phyloP scores from a whole-genome alignment of 2,113 vertebrate genomes.

The Pao palembangensis region DNA sequence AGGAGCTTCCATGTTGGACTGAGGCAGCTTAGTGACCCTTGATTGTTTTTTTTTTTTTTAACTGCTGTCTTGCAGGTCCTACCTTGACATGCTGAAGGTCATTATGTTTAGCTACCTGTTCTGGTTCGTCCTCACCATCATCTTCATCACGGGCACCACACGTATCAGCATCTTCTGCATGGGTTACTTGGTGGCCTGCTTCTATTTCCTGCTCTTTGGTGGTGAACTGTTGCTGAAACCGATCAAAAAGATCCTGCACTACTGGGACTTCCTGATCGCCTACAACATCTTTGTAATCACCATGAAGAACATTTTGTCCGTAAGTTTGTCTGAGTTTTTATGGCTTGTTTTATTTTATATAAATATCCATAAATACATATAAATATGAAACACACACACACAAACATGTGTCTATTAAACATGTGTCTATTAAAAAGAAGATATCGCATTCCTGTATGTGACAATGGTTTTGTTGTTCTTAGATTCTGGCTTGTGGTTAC shows the following conservation, averaged over 20 bases:
- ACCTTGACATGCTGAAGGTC: conserved; percentile 98
- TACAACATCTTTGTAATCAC: conserved; percentile 99
- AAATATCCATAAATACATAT: too few species aligned
- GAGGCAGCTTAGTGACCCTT: too few species aligned
- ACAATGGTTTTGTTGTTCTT: conserved; percentile 17
- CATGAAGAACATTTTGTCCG: conserved; percentile 97
- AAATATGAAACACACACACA: too few species aligned
- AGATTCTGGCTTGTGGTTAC: conserved; percentile 97
- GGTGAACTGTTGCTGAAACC: conserved; percentile 92
- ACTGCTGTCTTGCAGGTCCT: conserved; percentile 77
- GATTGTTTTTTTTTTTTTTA: too few species aligned
- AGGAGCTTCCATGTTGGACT: background rate
- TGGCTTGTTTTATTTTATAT: too few species aligned
- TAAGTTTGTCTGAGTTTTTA: conserved; percentile 52
- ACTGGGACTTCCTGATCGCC: conserved; percentile 98
- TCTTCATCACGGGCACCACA: conserved; percentile 97
- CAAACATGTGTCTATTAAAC: too few species aligned
- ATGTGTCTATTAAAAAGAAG: background rate
- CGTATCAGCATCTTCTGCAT: conserved; percentile 98
- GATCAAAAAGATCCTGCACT: conserved; percentile 91
- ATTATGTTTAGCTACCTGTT: conserved; percentile 97
- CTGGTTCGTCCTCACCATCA: conserved; percentile 98
- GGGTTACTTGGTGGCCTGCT: conserved; percentile 97
- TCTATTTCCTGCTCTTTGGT: conserved; percentile 97
- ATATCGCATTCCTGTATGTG: too few species aligned